Evolutionary conservation across 1,140 invertebrate genomes (phyloP), one percentile per base, ranked within the genome.

Genomic region (Anagrus nilaparvatae): DNA sequence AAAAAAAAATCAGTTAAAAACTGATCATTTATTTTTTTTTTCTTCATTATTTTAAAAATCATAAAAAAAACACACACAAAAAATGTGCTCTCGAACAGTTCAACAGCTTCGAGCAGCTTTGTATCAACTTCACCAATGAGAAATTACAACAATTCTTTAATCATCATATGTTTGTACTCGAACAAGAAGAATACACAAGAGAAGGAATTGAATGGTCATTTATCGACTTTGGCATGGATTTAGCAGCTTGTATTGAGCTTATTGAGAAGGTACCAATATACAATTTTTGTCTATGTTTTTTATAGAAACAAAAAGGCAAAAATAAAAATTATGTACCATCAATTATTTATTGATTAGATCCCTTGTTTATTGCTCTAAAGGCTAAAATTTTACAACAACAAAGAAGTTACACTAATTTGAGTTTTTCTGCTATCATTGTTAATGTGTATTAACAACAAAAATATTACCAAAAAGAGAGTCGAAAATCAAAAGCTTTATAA

Each of bases 81-180:
- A n/a, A n/a, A n/a, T n/a, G n/a, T 62, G 58, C 53, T 56, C 61
- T 59, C 54, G 56, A 63, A 70, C 76, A 90, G 86, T 89, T 77
- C 78, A 97, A 97, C 81, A 90, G 90, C 69, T 97, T 97, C 76
- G 94, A 97, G 77, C 94, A 97, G 78, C 77, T 97, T 66, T 88
- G 93, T 76, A 97, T 97, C 80, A 95, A 96, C 79, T 95, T 94
- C 76, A 95, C 90, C 69, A 95, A 95, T 71, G 91, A 95, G 76
- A 90, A 93, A 71, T 79, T 96, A 54, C 91, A 95, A 73, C 91
- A 95, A 69, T 95, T 96, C 80, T 95, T 95, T 84, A 95, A 95
- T 74, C 91, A 95, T 69, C 90, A 95, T 82, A 96, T 95, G 91
- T 95, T 95, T 73, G 90, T 95, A 55, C 79, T 95, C 59, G 92